phyloP scores from a whole-genome alignment of 92 coral and sea anemone species.

The Umimayanthus chanpuru region DNA sequence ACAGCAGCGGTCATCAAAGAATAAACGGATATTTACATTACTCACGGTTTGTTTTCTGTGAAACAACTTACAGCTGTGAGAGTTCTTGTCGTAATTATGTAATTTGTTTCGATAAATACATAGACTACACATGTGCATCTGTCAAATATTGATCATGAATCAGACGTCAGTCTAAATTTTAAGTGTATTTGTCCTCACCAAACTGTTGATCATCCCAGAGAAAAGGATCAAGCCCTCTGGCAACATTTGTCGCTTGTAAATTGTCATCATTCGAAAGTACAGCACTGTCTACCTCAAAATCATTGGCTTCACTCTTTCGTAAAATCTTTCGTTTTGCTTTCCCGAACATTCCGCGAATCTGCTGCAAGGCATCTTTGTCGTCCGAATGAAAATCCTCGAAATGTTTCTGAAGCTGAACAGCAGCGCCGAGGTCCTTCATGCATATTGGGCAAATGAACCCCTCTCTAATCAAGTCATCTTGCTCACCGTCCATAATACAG shows the following conservation, averaged over 20 bases:
- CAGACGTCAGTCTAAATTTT: too few relatives aligned
- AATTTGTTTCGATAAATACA: not conserved
- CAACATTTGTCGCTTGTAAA: conserved; percentile 48
- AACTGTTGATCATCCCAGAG: conserved; percentile 94
- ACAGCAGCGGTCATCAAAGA: too few relatives aligned
- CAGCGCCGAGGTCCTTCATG: conserved; percentile 81
- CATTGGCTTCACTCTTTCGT: conserved; percentile 73
- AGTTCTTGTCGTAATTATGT: too few relatives aligned
- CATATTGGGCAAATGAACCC: conserved; percentile 97
- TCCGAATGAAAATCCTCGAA: conserved; percentile 88
- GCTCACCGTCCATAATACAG: conserved; percentile 23
- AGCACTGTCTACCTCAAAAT: conserved; percentile 38
- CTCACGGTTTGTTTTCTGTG: too few relatives aligned
- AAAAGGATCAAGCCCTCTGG: conserved; percentile 81
- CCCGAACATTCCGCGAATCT: conserved; percentile 88
- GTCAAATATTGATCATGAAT: not conserved
- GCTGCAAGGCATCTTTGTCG: conserved; percentile 81
- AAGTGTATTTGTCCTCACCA: conserved; percentile 58
- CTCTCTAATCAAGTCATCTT: conserved; percentile 80
- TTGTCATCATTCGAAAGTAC: conserved; percentile 40
- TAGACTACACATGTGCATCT: not conserved
- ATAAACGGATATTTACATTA: too few relatives aligned
- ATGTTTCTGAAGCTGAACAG: conserved; percentile 73
- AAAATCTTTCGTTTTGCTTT: conserved; percentile 92
- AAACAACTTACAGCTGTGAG: too few relatives aligned